These are phyloP conservation scores for Stylophora pistillata DNA, from an alignment of 64 coral and sea anemone species.

Conservation along the genomic window DNA sequence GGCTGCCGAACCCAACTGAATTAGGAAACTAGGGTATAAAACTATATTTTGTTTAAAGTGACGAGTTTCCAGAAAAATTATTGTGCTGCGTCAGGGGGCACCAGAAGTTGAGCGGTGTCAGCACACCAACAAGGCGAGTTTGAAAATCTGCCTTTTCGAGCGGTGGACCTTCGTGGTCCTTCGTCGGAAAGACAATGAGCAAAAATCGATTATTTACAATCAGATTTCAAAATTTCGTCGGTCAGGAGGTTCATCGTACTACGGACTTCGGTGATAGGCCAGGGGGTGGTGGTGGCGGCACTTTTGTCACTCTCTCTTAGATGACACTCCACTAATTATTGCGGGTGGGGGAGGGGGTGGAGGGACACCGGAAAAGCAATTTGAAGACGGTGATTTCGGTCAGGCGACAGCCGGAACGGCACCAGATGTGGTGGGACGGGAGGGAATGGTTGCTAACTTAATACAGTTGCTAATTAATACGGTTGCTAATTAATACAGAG, in stretches of 20 bases:
- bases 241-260: background rate
- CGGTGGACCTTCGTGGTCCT: no score
- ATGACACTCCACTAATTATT: constrained; percentile 42
- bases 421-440: constrained; percentile 49
- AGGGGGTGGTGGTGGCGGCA: constrained; percentile 39
- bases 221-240: no score
- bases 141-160: no score
- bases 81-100: no score
- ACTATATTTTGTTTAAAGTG: no score
- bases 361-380: background rate
- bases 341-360: constrained; percentile 45
- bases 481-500: no score
- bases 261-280: background rate
- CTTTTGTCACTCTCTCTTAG: constrained; percentile 8
- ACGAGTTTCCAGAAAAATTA: no score
- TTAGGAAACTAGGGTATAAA: no score
- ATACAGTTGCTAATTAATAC: no score
- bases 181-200: constrained; percentile 44
- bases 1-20: no score
- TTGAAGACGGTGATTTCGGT: constrained; percentile 33
- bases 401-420: constrained; percentile 62
- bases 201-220: constrained; percentile 41
- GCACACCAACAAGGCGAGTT: no score
- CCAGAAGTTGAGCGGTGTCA: no score
- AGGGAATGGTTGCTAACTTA: constrained; percentile 43